These are phyloP conservation scores for Lepilemur septentrionalis DNA, from an alignment of 2,797 vertebrate genomes.

Conservation along the genomic window DNA sequence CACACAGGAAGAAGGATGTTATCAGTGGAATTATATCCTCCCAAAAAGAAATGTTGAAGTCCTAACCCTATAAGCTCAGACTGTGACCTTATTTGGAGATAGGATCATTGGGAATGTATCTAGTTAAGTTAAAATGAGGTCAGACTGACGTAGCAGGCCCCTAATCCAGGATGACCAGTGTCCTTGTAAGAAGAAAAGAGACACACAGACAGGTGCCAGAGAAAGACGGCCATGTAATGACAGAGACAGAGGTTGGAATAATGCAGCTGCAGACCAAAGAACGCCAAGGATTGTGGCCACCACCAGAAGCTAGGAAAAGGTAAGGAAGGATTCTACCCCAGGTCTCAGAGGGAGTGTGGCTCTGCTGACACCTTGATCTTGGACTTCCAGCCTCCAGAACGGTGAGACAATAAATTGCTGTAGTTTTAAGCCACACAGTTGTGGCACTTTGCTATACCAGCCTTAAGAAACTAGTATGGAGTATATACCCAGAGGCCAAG, in stretches of 20 bases:
- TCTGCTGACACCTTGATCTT: not conserved
- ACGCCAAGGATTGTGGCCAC: too few relatives aligned
- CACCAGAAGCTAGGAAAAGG: not conserved
- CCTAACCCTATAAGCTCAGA: not conserved
- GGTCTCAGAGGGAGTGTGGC: not conserved
- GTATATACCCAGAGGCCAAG: not conserved
- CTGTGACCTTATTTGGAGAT: not conserved
- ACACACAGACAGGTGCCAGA: not conserved
- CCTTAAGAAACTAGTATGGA: not conserved
- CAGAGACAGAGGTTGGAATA: too few relatives aligned
- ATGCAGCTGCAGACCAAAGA: too few relatives aligned
- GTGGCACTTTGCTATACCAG: not conserved
- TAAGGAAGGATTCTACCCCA: not conserved
- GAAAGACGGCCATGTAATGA: not conserved
- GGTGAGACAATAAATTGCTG: not conserved
- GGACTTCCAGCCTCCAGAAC: not conserved
- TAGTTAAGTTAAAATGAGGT: not conserved
- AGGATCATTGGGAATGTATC: not conserved
- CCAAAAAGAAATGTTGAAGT: not conserved
- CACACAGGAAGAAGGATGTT: not conserved
- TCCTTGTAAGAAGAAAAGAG: not conserved
- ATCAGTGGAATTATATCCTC: not conserved
- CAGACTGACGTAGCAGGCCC: not conserved
- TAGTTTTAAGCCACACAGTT: not conserved
- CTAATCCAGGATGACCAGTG: not conserved